Base-by-base conservation (phyloP, 1,140 invertebrate species). In the Drosophila triauraria region DNA sequence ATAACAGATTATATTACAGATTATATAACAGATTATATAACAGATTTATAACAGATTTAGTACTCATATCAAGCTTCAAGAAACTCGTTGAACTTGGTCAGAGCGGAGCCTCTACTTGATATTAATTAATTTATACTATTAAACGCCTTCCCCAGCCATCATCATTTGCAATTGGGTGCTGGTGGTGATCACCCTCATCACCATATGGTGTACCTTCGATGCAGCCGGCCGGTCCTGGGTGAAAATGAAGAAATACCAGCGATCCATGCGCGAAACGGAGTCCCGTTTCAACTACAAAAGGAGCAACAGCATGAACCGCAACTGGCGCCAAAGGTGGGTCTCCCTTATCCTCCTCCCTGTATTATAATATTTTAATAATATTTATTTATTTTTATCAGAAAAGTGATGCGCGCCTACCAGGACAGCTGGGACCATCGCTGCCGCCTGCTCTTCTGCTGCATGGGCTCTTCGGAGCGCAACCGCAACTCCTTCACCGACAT, bases 341-440 rank as follows among this genome's bases (percentile, higher is more conserved):
- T 65, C 2, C 13, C 27, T 6, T 53, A 5, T 7, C 13, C 3
- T 59, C 3, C 13, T 59, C 5, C 9, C 13, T 1, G 13, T 23
- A 38, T 46, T 40, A 9, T 9, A 8, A 32, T 32, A 32, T 32
- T 32, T 48, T 27, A 7, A 27, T 25, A 25, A 25, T 25, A 25
- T 27, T 27, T 27, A 30, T 7, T 30, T 30, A 5, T 13, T 15
- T 15, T 78, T 85, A 56, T 20, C 91, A 98, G 97, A 84, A 98
- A 98, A 94, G 97, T 98, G 4, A 95, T 98, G 80, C 94, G 97
- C 72, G 96, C 97, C 10, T 98, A 98, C 93, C 96, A 98, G 93
- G 96, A 98, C 85, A 97, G 97, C 82, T 98, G 97, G 97, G 96
- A 98, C 86, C 95, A 97, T 91, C 94, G 97, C 68, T 98, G 97